These are phyloP conservation scores for Phalanger gymnotis DNA, from an alignment of 2,797 vertebrate species.

Conservation along the genomic window DNA sequence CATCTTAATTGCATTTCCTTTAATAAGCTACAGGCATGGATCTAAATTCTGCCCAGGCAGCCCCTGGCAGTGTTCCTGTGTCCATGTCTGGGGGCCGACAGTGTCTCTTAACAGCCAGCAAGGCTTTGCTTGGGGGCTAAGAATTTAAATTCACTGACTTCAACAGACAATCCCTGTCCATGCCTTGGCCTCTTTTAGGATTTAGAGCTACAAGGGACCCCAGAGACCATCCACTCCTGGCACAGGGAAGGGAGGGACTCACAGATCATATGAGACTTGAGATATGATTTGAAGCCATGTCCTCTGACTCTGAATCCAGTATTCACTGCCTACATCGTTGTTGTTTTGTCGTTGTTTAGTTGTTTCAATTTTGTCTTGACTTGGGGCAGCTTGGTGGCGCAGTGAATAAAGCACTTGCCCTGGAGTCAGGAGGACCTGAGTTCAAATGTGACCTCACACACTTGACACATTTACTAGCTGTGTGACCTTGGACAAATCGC, in stretches of 20 bases:
- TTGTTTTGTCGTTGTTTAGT: neutral
- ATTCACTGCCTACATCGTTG: neutral
- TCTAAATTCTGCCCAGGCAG: neutral
- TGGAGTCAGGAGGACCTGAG: too few relatives aligned
- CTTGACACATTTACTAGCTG: too few relatives aligned
- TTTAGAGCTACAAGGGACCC: neutral
- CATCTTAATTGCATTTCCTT: neutral
- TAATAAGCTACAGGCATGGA: neutral
- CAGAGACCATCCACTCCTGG: neutral
- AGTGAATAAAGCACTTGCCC: too few relatives aligned
- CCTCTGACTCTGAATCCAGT: neutral
- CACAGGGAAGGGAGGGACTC: neutral
- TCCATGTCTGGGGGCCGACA: neutral
- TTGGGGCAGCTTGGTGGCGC: too few relatives aligned
- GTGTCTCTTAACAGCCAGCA: constrained; percentile 25
- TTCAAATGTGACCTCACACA: too few relatives aligned
- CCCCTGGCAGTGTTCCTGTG: neutral
- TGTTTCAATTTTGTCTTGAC: neutral
- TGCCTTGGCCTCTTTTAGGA: neutral
- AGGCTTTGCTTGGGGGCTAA: neutral
- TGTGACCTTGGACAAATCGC: too few relatives aligned
- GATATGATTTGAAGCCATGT: neutral
- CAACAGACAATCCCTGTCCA: neutral
- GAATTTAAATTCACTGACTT: constrained; percentile 37
- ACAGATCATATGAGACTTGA: neutral